Percentiles rank a stretch among this genome's conserved stretches.
Conservation (phyloP, 2,888 invertebrate genomes). For the Aporophyla lueneburgensis region DNA sequence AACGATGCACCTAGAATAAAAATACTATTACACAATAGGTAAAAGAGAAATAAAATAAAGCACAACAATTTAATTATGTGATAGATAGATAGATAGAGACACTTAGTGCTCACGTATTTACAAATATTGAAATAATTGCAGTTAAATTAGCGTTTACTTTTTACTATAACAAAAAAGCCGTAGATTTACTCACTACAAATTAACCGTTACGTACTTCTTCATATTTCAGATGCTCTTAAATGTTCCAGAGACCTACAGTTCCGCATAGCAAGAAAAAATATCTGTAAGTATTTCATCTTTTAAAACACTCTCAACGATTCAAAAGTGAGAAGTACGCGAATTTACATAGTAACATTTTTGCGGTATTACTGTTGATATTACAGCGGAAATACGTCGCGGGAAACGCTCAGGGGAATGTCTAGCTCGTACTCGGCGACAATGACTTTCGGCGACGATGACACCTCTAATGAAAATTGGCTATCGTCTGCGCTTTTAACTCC, state of each 20-base stretch:
- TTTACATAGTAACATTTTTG: conserved; percentile 43
- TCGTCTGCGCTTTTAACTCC: conserved; percentile 48
- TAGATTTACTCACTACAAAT: neutral
- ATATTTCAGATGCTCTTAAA: neutral
- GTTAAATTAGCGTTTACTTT: neutral
- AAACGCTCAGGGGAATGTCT: conserved; percentile 65
- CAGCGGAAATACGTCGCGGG: conserved; percentile 56
- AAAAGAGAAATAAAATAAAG: too few species aligned
- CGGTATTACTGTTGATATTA: conserved; percentile 54
- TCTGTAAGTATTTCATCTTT: neutral
- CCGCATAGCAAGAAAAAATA: neutral
- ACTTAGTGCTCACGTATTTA: too few species aligned
- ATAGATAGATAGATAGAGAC: too few species aligned
- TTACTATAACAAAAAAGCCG: neutral
- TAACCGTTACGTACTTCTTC: neutral
- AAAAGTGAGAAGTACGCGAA: conserved; percentile 33
- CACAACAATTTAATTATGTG: too few species aligned
- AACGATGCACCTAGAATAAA: too few species aligned
- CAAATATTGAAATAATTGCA: too few species aligned
- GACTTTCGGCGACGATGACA: conserved; percentile 58
- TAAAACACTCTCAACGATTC: neutral
- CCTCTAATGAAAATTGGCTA: conserved; percentile 67
- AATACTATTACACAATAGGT: too few species aligned
- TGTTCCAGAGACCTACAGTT: too few species aligned
- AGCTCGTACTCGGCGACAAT: conserved; percentile 51